These are phyloP conservation scores for Venustaconcha ellipsiformis DNA, from an alignment of 1,140 invertebrate genomes.

Conservation along the genomic window DNA sequence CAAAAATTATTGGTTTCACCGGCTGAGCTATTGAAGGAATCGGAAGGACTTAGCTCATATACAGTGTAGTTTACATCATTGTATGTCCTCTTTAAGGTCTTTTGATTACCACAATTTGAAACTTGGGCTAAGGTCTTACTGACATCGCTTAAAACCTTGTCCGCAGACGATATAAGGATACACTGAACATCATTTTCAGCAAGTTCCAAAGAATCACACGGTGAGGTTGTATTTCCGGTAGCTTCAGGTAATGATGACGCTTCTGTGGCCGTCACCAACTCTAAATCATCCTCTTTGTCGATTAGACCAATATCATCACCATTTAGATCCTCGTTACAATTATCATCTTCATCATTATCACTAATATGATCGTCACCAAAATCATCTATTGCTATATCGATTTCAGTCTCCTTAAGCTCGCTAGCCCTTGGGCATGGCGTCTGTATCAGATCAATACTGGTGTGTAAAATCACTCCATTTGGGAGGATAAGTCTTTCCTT, in stretches of 20 bases:
- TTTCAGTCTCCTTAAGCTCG: no score
- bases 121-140: constrained; percentile 8
- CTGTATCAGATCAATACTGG: no score
- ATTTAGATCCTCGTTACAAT: no score
- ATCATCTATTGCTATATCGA: no score
- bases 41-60: constrained; percentile 29
- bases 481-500: no score
- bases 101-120: constrained; percentile 17
- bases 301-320: no score
- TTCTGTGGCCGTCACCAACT: constrained; percentile 1
- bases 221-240: constrained; percentile 13
- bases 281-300: no score
- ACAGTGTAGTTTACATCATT: constrained; percentile 27
- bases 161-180: constrained; percentile 17
- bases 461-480: no score
- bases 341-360: no score
- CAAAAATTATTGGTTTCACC: constrained; percentile 8
- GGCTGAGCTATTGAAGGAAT: constrained; percentile 25
- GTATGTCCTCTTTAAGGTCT: constrained; percentile 25
- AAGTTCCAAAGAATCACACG: constrained; percentile 11
- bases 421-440: no score
- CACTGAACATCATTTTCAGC: constrained; percentile 18
- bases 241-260: constrained; percentile 5
- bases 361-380: no score
- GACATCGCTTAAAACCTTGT: constrained; percentile 15